Evolutionary conservation across 1,140 invertebrate genomes (phyloP), one percentile per base, ranked within the genome.

Genomic region (Caligus rogercresseyi): DNA sequence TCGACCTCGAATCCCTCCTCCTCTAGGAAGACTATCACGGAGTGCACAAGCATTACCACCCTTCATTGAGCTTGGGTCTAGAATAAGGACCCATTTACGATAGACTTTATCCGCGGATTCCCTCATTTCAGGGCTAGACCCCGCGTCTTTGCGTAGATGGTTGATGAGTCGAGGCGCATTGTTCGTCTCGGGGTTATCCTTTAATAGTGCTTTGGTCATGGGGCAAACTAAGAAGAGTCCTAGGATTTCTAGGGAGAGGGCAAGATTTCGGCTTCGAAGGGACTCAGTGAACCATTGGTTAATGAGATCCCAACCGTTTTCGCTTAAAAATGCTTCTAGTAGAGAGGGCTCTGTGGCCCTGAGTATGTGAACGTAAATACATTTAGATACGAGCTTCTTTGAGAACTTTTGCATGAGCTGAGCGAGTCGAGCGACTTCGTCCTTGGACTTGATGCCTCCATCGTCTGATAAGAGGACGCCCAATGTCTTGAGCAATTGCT

Each of bases 401-500:
- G 61, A 63, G 25, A 63, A 63, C 31, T 63, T 63, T n/a, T 63
- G 52, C 61, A 63, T 63, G 14, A 63, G 52, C 24, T 54, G 43
- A 25, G 52, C 61, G 15, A 63, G 18, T 19, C 53, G n/a, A 16
- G 60, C 18, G 19, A 63, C 61, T 26, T 63, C 61, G 11, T 63
- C 61, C 7, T 20, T 25, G 13, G 61, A 63, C 16, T 56, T 58
- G 16, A 63, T 63, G n/a, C 61, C 61, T 16, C 61, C 61, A 2
- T 3, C 25, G n/a, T 51, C 20, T 23, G 61, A 16, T 16, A 63
- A 25, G n/a, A 63, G 53, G 1, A 63, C 52, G 20, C 61, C 52
- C 14, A 63, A 19, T n/a, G 61, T 63, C 16, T 25, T 54, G 2
- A 63, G 53, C 16, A 63, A 55, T 25, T 63, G 61, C 14, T 63